phyloP scores from a whole-genome alignment of 2,888 invertebrate species.

The Agrochola circellaris region DNA sequence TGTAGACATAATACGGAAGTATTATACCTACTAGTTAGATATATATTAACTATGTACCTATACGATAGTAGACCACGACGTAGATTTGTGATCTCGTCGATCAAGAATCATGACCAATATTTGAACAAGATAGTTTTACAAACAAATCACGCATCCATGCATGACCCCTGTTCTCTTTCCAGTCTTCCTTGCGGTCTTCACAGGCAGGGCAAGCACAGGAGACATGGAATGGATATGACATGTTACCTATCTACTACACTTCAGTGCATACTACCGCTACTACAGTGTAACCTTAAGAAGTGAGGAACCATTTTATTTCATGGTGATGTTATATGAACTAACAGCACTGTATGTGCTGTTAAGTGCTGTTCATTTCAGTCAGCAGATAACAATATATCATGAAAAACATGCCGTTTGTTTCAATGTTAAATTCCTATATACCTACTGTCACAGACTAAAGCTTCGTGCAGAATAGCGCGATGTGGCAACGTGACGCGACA shows the following conservation, averaged over 20 bases:
- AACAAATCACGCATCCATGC: neutral
- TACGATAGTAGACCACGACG: neutral
- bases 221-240: neutral
- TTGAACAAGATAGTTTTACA: neutral
- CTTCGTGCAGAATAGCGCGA: no score
- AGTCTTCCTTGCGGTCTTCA: neutral
- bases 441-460: no score
- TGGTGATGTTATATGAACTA: neutral
- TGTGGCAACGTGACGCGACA: no score
- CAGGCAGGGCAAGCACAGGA: neutral
- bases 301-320: neutral
- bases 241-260: neutral
- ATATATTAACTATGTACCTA: neutral
- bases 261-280: neutral
- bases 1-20: neutral
- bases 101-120: neutral
- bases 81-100: neutral
- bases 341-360: neutral
- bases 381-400: neutral
- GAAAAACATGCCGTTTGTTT: neutral
- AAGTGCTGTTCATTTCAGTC: neutral
- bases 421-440: neutral
- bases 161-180: neutral
- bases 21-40: neutral
- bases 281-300: neutral